These are phyloP conservation scores for Polydrusus cervinus DNA, from an alignment of 2,888 invertebrate genomes.

Conservation along the genomic window DNA sequence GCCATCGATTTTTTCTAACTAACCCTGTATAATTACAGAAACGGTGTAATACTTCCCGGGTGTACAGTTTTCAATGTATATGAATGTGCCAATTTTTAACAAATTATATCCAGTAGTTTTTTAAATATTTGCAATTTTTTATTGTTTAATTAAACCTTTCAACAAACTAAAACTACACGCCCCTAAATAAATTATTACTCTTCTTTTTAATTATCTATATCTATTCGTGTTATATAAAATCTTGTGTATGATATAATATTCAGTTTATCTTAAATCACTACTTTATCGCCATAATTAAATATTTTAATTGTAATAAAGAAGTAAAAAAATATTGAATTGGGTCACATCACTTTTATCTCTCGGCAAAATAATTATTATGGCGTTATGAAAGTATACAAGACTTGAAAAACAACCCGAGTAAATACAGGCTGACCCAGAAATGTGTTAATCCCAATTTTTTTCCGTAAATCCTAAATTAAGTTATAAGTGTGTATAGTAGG, in stretches of 20 bases:
- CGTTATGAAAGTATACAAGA: slow-evolving; percentile 18
- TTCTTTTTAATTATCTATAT: neutral
- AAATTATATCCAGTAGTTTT: no score
- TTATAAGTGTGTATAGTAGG: no score
- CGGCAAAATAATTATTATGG: slow-evolving; percentile 26
- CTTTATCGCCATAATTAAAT: slow-evolving; percentile 27
- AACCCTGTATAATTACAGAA: no score
- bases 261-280: slow-evolving; percentile 16
- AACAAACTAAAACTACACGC: neutral
- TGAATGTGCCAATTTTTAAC: no score
- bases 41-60: no score
- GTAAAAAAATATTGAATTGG: slow-evolving; percentile 22
- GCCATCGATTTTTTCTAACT: no score
- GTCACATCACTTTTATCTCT: slow-evolving; percentile 31
- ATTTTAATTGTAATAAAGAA: slow-evolving; percentile 35
- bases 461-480: no score
- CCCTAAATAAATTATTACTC: neutral
- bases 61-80: no score
- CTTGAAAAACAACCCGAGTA: slow-evolving; percentile 10
- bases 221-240: slow-evolving; percentile 6
- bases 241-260: slow-evolving; percentile 4
- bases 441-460: no score
- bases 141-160: neutral
- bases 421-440: no score
- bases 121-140: no score